Conservation (phyloP, 1,140 invertebrate species). For the Solenopsis fugax region DNA sequence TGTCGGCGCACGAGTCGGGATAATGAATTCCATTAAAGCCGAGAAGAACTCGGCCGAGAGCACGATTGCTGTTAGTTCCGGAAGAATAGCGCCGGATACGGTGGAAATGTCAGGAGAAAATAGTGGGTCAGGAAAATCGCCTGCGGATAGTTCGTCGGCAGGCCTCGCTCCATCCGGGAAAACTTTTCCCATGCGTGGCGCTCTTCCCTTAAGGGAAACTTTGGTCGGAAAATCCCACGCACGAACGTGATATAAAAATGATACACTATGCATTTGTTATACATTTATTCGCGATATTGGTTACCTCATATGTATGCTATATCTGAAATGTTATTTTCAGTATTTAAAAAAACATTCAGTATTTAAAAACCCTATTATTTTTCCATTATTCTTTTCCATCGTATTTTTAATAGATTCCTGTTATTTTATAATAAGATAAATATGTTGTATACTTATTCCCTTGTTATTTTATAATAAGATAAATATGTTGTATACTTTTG, state of each 20-base stretch:
- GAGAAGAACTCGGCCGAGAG: slow-evolving; percentile 3
- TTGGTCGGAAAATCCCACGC: neutral
- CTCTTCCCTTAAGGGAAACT: slow-evolving; percentile 4
- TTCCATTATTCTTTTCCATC: too few relatives aligned
- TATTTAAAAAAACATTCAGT: neutral
- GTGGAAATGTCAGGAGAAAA: slow-evolving; percentile 2
- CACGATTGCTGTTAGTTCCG: neutral
- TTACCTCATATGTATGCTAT: neutral
- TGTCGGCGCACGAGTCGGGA: slow-evolving; percentile 7
- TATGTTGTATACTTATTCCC: too few relatives aligned
- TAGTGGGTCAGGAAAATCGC: slow-evolving; percentile 31
- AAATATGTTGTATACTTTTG: too few relatives aligned
- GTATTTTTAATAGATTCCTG: too few relatives aligned
- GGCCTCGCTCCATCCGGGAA: too few relatives aligned
- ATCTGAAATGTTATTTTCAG: slow-evolving; percentile 6
- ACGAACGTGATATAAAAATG: neutral
- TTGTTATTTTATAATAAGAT: too few relatives aligned
- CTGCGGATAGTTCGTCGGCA: slow-evolving; percentile 16
- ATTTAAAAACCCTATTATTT: too few relatives aligned
- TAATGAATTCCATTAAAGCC: slow-evolving; percentile 42
- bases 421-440: too few relatives aligned
- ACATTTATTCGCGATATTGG: neutral
- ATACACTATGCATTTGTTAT: neutral
- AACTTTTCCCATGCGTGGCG: slow-evolving; percentile 1
- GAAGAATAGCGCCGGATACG: neutral